Evolutionary conservation across 2,797 vertebrate species (phyloP).

Genomic region (Sebastes matsubarae): DNA sequence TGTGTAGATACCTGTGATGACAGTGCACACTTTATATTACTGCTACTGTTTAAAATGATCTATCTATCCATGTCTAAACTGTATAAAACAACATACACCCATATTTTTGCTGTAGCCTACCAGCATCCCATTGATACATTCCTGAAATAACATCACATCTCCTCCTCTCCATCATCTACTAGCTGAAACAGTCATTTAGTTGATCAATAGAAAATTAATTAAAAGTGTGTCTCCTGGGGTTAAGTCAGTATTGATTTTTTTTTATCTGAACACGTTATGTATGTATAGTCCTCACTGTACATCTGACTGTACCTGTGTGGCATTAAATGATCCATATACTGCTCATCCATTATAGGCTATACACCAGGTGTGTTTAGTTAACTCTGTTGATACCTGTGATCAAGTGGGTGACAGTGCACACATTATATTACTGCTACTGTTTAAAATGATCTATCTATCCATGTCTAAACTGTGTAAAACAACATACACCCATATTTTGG

Average conservation of each 20-base stretch:
- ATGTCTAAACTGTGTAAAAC: background rate
- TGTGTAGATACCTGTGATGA: too few relatives aligned
- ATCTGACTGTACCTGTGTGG: background rate
- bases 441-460: background rate
- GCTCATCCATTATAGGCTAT: background rate
- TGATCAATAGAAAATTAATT: slow-evolving; percentile 51
- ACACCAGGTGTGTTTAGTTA: too few relatives aligned
- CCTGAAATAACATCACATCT: background rate
- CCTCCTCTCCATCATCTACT: background rate
- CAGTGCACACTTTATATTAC: too few relatives aligned
- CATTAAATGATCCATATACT: too few relatives aligned
- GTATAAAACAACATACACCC: background rate
- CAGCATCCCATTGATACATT: background rate
- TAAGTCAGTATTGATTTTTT: slow-evolving; percentile 77
- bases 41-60: background rate
- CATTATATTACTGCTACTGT: background rate
- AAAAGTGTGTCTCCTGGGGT: slow-evolving; percentile 97
- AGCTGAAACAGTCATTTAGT: background rate
- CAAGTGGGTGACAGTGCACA: background rate
- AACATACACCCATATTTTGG: background rate
- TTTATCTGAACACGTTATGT: background rate
- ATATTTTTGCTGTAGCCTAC: background rate
- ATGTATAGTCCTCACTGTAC: background rate
- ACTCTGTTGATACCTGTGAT: too few relatives aligned
- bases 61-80: background rate